phyloP scores from a whole-genome alignment of 2,888 invertebrate species.

The Aleiodes alternator region DNA sequence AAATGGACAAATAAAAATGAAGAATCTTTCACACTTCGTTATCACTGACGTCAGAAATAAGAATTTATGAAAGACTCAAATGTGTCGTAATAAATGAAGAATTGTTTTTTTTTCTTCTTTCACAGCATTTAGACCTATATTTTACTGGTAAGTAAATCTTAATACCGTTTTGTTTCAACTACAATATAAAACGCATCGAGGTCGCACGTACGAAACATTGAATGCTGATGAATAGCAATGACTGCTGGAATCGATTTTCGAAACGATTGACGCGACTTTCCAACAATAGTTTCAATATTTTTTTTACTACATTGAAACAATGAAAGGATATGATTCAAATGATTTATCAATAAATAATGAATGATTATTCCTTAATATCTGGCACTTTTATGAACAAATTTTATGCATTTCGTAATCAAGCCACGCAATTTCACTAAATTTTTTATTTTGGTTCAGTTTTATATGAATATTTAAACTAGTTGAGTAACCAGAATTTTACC shows the following conservation, averaged over 20 bases:
- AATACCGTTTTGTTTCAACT: slow-evolving; percentile 53
- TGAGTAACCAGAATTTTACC: slow-evolving; percentile 45
- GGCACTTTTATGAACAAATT: too few relatives aligned
- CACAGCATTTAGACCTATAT: slow-evolving; percentile 28
- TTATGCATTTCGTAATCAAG: too few relatives aligned
- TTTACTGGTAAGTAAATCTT: slow-evolving; percentile 37
- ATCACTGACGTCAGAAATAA: too few relatives aligned
- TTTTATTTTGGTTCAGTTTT: too few relatives aligned
- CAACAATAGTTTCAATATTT: slow-evolving; percentile 33
- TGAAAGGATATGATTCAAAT: background rate
- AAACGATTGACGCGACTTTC: slow-evolving; percentile 49
- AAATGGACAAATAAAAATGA: too few relatives aligned
- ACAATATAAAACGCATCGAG: slow-evolving; percentile 51
- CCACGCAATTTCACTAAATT: too few relatives aligned
- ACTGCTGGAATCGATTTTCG: slow-evolving; percentile 50
- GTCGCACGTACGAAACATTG: slow-evolving; percentile 55
- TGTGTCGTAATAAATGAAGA: background rate
- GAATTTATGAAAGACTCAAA: background rate
- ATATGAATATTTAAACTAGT: slow-evolving; percentile 4
- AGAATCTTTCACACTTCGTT: too few relatives aligned
- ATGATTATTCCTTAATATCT: background rate
- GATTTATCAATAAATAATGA: slow-evolving; percentile 2
- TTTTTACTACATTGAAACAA: background rate
- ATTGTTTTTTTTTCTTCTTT: background rate
- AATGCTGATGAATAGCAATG: slow-evolving; percentile 55